phyloP scores from a whole-genome alignment of 2,888 invertebrate species.

The Orthosia gothica region DNA sequence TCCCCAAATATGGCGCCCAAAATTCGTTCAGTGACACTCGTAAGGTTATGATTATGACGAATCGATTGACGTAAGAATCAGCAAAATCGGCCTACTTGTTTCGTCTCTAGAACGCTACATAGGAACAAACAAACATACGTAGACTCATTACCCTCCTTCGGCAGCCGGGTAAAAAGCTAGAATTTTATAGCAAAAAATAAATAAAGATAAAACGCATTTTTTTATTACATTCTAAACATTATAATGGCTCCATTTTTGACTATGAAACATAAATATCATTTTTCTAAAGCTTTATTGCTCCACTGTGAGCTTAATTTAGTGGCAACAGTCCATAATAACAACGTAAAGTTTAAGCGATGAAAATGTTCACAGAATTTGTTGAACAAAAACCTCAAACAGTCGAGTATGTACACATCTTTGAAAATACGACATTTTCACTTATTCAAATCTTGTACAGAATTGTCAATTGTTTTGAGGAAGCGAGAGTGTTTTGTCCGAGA shows the following conservation, averaged over 20 bases:
- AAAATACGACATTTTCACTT: conserved; percentile 19
- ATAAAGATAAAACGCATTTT: neutral
- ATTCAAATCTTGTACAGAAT: conserved; percentile 18
- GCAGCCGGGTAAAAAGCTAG: neutral
- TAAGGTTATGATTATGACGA: too few species aligned
- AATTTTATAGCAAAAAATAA: neutral
- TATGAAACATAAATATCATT: neutral
- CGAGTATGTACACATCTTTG: conserved; percentile 19
- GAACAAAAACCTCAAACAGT: neutral
- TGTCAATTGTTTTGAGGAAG: conserved; percentile 49
- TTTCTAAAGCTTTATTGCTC: neutral
- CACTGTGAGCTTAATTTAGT: neutral
- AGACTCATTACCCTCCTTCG: too few species aligned
- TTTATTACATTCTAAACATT: neutral
- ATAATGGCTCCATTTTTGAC: neutral
- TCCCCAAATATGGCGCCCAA: too few species aligned
- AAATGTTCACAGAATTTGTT: conserved; percentile 20
- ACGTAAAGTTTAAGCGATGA: neutral
- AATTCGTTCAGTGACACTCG: too few species aligned
- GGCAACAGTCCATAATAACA: conserved; percentile 1
- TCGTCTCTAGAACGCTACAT: too few species aligned
- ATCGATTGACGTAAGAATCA: too few species aligned
- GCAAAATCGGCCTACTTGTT: too few species aligned
- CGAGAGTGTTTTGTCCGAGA: conserved; percentile 35
- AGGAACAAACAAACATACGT: too few species aligned